Evolutionary conservation across 2,797 vertebrate genomes (phyloP).

Genomic region (Urocyon cinereoargenteus): DNA sequence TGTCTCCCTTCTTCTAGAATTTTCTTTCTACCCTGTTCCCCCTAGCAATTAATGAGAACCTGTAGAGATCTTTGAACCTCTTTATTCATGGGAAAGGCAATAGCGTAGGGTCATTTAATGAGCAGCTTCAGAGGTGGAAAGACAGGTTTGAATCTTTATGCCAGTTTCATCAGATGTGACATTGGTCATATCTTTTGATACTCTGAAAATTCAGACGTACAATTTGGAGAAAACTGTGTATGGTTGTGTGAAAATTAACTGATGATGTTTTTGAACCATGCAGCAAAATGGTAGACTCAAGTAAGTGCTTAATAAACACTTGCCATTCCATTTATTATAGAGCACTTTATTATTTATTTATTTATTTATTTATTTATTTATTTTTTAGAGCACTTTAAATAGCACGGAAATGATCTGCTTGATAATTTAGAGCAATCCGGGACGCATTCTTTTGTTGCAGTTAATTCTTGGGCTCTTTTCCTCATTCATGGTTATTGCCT

Average conservation of each 20-base stretch:
- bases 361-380: too few relatives aligned
- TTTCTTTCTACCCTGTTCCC: background rate
- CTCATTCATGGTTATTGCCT: background rate
- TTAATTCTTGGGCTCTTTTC: background rate
- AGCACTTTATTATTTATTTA: background rate
- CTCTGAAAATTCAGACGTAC: background rate
- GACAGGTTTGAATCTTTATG: background rate
- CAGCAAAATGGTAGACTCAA: background rate
- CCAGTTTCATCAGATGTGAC: background rate
- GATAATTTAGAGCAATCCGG: background rate
- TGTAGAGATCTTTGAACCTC: background rate
- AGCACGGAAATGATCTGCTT: background rate
- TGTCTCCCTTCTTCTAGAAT: constrained; percentile 4
- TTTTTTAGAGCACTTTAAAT: background rate
- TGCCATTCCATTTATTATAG: background rate
- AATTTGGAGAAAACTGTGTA: background rate
- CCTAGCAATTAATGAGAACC: background rate
- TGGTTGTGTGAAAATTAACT: background rate
- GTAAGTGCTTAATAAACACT: background rate
- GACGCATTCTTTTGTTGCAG: background rate
- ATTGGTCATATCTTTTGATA: background rate
- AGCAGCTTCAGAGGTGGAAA: background rate
- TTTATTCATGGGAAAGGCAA: background rate
- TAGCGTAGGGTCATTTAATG: background rate
- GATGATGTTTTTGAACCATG: background rate